Evolutionary conservation across 2,797 vertebrate genomes (phyloP).

Genomic region (Poecilia picta): DNA sequence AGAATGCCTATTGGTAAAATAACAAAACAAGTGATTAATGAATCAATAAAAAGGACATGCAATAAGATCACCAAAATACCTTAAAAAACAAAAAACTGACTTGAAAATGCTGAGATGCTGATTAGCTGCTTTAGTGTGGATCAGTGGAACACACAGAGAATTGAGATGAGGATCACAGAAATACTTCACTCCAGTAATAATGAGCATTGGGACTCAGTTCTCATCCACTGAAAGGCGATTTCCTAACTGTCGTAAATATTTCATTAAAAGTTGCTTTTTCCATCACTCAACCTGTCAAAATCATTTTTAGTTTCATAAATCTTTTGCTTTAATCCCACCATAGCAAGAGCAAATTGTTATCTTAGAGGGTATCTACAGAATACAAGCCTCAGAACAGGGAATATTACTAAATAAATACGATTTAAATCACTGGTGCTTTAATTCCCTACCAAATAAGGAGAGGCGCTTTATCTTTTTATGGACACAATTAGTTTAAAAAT

Average conservation of each 20-base stretch:
- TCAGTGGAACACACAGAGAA: constrained; percentile 27
- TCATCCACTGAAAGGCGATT: constrained; percentile 18
- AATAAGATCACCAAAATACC: constrained; percentile 28
- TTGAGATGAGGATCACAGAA: constrained; percentile 39
- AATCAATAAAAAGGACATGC: constrained; percentile 41
- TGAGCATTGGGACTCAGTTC: constrained; percentile 50
- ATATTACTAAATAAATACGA: neutral
- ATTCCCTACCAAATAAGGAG: neutral
- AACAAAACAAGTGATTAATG: constrained; percentile 10
- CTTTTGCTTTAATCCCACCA: neutral
- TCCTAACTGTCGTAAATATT: constrained; percentile 20
- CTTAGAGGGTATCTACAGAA: neutral
- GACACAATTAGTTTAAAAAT: neutral
- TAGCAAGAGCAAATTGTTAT: neutral
- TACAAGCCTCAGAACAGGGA: neutral
- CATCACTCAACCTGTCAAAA: constrained; percentile 15
- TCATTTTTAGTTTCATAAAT: constrained; percentile 1
- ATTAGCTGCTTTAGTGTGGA: constrained; percentile 40
- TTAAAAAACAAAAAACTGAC: constrained; percentile 43
- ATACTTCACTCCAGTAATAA: constrained; percentile 45
- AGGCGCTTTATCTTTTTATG: neutral
- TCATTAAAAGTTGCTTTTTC: constrained; percentile 1
- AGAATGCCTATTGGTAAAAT: constrained; percentile 10
- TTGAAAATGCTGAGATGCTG: constrained; percentile 48
- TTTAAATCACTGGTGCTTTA: neutral